Percentiles rank a stretch among this genome's conserved stretches.
phyloP scores from a whole-genome alignment of 2,113 vertebrate species.

The Archocentrus centrarchus region DNA sequence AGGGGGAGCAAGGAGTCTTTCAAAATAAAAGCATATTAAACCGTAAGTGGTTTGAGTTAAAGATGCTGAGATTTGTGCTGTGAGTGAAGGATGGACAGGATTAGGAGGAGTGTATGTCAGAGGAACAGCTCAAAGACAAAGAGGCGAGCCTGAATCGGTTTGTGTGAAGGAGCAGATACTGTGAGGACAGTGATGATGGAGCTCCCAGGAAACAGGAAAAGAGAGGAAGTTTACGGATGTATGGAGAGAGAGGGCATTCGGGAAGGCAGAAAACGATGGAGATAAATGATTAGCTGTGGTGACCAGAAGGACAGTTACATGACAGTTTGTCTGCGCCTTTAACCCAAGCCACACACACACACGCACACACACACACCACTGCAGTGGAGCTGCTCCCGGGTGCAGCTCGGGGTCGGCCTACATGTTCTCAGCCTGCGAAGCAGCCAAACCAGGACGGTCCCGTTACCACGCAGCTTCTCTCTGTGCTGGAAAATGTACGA shows the following conservation, averaged over 20 bases:
- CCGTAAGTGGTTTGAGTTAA: neutral
- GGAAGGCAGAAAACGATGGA: neutral
- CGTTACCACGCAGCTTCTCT: neutral
- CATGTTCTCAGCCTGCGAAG: neutral
- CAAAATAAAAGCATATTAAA: neutral
- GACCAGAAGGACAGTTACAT: neutral
- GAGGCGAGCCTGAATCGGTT: neutral
- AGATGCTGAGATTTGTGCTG: neutral
- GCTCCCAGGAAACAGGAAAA: neutral
- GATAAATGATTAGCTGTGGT: neutral
- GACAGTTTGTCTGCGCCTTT: neutral
- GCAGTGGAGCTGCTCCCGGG: neutral
- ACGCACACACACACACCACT: neutral
- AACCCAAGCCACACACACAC: neutral
- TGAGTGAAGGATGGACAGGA: neutral
- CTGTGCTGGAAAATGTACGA: neutral
- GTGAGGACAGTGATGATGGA: neutral
- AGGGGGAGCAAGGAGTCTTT: neutral
- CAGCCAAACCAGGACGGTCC: neutral
- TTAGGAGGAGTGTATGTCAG: neutral
- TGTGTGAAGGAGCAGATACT: neutral
- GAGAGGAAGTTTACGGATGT: neutral
- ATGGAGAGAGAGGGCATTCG: rapidly evolving
- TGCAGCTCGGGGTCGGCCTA: neutral
- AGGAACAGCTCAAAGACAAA: neutral